Base-by-base conservation (phyloP, 2,888 invertebrate species). In the Oxytorus armatus region DNA sequence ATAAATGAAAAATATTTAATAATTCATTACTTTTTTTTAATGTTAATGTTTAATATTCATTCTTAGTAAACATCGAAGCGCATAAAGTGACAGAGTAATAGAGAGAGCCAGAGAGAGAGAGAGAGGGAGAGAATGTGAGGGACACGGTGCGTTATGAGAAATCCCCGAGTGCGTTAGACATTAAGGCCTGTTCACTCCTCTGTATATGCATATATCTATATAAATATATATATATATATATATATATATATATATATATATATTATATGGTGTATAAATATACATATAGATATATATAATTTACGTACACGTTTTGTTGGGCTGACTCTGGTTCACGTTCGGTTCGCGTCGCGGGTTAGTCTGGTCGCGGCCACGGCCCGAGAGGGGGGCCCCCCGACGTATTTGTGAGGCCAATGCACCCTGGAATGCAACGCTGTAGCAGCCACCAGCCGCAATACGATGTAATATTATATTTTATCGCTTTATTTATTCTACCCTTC, bases 381-480 rank as follows among this genome's bases (percentile, higher is more conserved):
- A 81, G 79, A 85, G 85, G 72, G 83, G 83, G 84, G 85, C 84
- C 88, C 85, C 78, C 83, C 83, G 84, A 83, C 85, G 89, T 88
- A 88, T 89, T 88, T 83, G 89, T 86, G 87, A 85, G 89, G 89
- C 87, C 89, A 89, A 88, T 89, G 89, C 89, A 89, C 89, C 88
- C 87, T 86, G 89, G 89, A 89, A 89, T 89, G 89, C 87, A 83
- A 82, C 75, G 85, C 86, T 85, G 87, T 88, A 87, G 79, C 70
- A 75, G 66, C 73, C 88, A 87, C 86, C 88, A 87, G 89, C 88
- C 89, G 89, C 90, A 89, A 89, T 90, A 89, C 91, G 87, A 90
- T 89, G 90, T 90, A 90, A 89, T 89, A 89, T 89, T 89, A 89
- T 90, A 91, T 91, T 91, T 90, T 90, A 91, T 91, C 91, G 90